Percentiles rank a stretch among this genome's conserved stretches.
phyloP scores from a whole-genome alignment of 2,888 invertebrate species.

The Eurois occulta region DNA sequence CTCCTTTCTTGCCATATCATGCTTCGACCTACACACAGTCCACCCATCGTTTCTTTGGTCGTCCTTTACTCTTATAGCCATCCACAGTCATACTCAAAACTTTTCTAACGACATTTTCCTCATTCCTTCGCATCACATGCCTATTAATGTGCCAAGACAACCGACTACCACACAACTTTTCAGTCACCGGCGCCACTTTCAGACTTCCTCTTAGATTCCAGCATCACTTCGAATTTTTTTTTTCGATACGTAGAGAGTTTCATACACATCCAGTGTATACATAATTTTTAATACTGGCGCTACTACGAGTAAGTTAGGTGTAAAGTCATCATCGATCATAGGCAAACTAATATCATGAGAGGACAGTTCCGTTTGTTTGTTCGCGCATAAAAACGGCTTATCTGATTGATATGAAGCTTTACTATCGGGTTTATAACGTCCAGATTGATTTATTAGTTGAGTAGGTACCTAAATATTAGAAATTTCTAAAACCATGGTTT shows the following conservation, averaged over 20 bases:
- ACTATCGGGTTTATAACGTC: slow-evolving; percentile 42
- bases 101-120: too few species aligned
- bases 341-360: slow-evolving; percentile 51
- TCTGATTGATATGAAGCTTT: slow-evolving; percentile 46
- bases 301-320: slow-evolving; percentile 14
- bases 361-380: slow-evolving; percentile 51
- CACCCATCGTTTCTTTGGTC: too few species aligned
- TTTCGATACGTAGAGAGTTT: neutral
- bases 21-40: too few species aligned
- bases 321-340: slow-evolving; percentile 54
- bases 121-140: too few species aligned
- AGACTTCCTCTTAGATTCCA: neutral
- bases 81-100: too few species aligned
- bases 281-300: neutral
- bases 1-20: too few species aligned
- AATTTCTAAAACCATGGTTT: neutral
- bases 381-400: slow-evolving; percentile 46
- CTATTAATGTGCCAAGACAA: too few species aligned
- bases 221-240: neutral
- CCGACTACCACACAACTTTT: neutral
- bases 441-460: slow-evolving; percentile 34
- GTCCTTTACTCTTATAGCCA: too few species aligned
- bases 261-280: neutral
- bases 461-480: slow-evolving; percentile 8
- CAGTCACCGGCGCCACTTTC: neutral